Evolutionary conservation across 1,140 invertebrate species (phyloP), one percentile per base, ranked within the genome.

Genomic region (Berghia stephanieae): DNA sequence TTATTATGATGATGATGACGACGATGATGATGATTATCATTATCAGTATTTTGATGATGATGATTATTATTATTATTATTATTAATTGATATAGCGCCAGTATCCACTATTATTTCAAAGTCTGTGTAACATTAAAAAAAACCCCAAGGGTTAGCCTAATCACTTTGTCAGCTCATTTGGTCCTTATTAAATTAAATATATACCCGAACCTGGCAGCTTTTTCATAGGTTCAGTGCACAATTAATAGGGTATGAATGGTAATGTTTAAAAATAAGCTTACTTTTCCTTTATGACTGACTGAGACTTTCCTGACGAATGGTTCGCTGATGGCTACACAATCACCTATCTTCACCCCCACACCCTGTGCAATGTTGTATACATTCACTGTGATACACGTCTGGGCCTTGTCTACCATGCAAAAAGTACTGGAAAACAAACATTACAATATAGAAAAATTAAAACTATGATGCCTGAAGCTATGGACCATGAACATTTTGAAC

Each of bases 261-360:
- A n/a, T n/a, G n/a, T n/a, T n/a, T n/a, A n/a, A n/a, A n/a, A n/a
- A n/a, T n/a, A n/a, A n/a, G n/a, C 68, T 90, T 89, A 94, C 93
- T 87, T 92, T 91, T 69, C 91, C 89, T 79, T 90, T 90, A 83
- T 92, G 92, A 27, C 87, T 90, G 84, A 94, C 92, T 80, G 91
- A 87, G 44, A 94, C 92, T 77, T 90, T 83, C 31, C 91, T 91
- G n/a, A 95, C 82, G 83, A 88, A 92, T 0, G 95, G 95, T 85
- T 95, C 94, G 0, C 94, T 93, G 79, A 96, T 93, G 2, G 93
- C 93, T 16, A 96, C 93, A 43, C 93, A 92, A 90, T 96, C 95
- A 1, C 95, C 95, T 72, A 96, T 94, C 75, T 94, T 95, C 60
- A 95, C 93, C 49, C 95, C 95, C 86, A 92, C 92, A 3, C 94